These are phyloP conservation scores for Haemorhous mexicanus DNA, from an alignment of 2,113 vertebrate genomes.

Conservation along the genomic window DNA sequence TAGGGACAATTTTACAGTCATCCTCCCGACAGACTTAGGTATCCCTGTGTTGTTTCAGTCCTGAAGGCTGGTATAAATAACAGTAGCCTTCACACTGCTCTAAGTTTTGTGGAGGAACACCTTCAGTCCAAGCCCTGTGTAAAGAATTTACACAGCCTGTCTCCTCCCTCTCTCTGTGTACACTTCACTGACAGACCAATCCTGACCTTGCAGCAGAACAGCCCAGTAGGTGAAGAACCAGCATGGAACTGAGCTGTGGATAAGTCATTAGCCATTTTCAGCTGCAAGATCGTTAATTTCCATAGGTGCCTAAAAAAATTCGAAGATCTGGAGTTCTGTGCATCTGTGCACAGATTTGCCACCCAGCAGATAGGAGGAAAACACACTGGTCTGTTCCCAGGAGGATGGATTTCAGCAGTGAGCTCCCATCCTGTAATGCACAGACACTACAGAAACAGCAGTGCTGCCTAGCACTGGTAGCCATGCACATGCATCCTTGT, in stretches of 20 bases:
- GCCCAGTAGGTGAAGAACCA: not conserved
- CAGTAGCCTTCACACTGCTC: not conserved
- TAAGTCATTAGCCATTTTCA: not conserved
- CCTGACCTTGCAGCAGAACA: not conserved
- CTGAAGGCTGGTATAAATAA: not conserved
- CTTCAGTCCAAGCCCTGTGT: not conserved
- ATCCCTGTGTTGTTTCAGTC: not conserved
- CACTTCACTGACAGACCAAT: not conserved
- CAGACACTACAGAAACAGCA: accelerated
- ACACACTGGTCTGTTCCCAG: not conserved
- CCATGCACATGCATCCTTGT: not conserved
- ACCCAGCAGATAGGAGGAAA: not conserved
- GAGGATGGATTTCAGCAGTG: not conserved
- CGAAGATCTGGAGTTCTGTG: not conserved
- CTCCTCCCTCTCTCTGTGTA: not conserved
- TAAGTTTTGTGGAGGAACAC: not conserved
- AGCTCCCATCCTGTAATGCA: not conserved
- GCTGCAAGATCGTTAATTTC: not conserved
- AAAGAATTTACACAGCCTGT: not conserved
- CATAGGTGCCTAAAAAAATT: not conserved
- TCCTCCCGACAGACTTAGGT: not conserved
- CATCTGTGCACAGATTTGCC: not conserved
- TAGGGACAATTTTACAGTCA: not conserved
- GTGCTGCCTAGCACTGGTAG: not conserved
- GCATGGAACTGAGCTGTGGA: not conserved